These are phyloP conservation scores for Anthopleura sola DNA, from an alignment of 64 coral and sea anemone species.

Conservation along the genomic window DNA sequence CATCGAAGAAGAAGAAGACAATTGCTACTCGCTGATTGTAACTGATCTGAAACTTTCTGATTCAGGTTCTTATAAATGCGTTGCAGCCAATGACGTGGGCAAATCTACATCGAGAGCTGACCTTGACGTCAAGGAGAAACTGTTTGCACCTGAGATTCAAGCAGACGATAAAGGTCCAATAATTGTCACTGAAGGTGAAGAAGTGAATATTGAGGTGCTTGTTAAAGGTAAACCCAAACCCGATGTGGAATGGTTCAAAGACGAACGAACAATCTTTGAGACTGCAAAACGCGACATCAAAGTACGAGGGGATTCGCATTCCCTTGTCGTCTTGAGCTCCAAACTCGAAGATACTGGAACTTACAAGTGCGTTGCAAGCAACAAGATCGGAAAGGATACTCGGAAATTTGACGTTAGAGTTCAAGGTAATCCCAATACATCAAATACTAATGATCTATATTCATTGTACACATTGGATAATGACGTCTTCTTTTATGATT, in stretches of 20 bases:
- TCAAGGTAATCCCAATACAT: conserved; percentile 16
- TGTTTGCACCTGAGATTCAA: conserved; percentile 37
- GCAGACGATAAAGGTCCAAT: conserved; percentile 37
- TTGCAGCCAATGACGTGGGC: conserved; percentile 66
- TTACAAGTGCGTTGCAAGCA: conserved; percentile 77
- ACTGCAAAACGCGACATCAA: conserved; percentile 56
- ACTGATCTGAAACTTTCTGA: conserved; percentile 59
- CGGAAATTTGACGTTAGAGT: conserved; percentile 70
- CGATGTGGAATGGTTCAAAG: conserved; percentile 52
- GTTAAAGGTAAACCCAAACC: conserved; percentile 52
- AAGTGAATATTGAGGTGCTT: conserved; percentile 35
- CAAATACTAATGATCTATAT: neutral
- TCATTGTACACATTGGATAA: neutral
- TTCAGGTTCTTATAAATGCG: conserved; percentile 69
- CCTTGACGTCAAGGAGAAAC: conserved; percentile 32
- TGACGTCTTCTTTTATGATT: too few relatives aligned
- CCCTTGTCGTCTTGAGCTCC: conserved; percentile 16
- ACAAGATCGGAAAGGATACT: conserved; percentile 48
- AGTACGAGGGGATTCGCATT: conserved; percentile 39
- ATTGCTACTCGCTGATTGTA: conserved; percentile 67
- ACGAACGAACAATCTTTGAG: conserved; percentile 34
- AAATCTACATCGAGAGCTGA: conserved; percentile 61
- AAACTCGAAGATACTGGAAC: conserved; percentile 63
- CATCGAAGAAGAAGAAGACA: conserved; percentile 65
- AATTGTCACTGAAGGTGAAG: conserved; percentile 48